Evolutionary conservation across 35 echinoderm and acorn worm species (phyloP).

Genomic region (Heliocidaris tuberculata): DNA sequence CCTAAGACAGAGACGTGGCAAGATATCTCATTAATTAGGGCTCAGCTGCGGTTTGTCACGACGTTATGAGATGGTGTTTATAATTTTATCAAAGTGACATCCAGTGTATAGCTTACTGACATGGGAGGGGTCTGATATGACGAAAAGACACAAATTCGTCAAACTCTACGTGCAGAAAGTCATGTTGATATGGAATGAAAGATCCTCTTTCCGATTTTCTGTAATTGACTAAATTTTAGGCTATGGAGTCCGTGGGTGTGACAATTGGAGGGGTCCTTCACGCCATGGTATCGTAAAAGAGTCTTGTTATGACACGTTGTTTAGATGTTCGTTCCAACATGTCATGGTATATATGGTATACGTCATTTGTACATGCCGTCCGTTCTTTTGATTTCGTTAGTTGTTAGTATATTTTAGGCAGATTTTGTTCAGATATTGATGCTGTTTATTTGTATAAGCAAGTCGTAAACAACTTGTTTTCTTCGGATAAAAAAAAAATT

Average conservation of each 20-base stretch:
- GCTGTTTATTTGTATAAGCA: too few relatives aligned
- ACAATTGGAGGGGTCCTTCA: not conserved
- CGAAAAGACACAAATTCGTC: not conserved
- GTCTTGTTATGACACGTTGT: not conserved
- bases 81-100: not conserved
- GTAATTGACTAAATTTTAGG: not conserved
- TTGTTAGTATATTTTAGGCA: too few relatives aligned
- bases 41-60: not conserved
- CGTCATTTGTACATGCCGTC: too few relatives aligned
- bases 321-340: not conserved
- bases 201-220: too few relatives aligned
- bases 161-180: not conserved
- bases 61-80: not conserved
- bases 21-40: not conserved
- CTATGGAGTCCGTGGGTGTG: not conserved
- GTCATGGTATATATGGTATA: not conserved
- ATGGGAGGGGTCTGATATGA: not conserved
- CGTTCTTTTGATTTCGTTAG: too few relatives aligned
- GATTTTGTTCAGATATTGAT: too few relatives aligned
- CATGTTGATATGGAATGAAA: too few relatives aligned
- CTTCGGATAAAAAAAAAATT: too few relatives aligned
- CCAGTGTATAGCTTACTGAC: not conserved
- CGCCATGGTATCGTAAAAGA: not conserved
- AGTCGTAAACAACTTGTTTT: too few relatives aligned
- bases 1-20: not conserved